Evolutionary conservation across 1,140 invertebrate species (phyloP).

Genomic region (Tetragonula clypearis): DNA sequence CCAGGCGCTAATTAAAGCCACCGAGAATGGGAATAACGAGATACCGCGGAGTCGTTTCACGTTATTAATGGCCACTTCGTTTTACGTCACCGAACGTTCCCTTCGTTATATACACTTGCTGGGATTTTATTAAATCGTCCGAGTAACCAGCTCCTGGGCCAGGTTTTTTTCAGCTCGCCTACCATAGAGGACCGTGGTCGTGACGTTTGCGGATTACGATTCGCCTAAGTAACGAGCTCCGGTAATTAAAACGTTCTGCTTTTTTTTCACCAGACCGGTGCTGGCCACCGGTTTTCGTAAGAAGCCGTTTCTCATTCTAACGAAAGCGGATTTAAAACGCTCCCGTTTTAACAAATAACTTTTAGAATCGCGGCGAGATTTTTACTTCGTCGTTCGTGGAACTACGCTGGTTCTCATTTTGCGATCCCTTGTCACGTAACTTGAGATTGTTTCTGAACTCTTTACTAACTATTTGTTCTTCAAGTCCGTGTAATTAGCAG

Average conservation of each 20-base stretch:
- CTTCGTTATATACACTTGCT: slow-evolving; percentile 42
- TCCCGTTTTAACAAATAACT: neutral
- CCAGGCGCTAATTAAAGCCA: slow-evolving; percentile 48
- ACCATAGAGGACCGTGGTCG: neutral
- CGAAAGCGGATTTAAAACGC: neutral
- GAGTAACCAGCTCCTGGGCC: slow-evolving; percentile 65
- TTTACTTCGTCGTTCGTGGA: neutral
- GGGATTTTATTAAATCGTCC: slow-evolving; percentile 72
- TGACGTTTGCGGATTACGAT: slow-evolving; percentile 9
- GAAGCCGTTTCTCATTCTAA: neutral
- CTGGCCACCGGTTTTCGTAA: neutral
- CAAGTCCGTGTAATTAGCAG: too few relatives aligned
- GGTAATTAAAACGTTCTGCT: slow-evolving; percentile 8
- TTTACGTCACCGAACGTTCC: slow-evolving; percentile 52
- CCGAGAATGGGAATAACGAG: slow-evolving; percentile 61
- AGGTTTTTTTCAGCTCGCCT: slow-evolving; percentile 67
- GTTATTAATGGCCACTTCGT: slow-evolving; percentile 71
- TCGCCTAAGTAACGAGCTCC: neutral
- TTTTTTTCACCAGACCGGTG: too few relatives aligned
- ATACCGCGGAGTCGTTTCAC: slow-evolving; percentile 55
- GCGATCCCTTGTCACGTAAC: too few relatives aligned
- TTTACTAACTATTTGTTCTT: too few relatives aligned
- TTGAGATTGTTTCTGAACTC: too few relatives aligned
- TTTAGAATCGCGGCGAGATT: neutral
- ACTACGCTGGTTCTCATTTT: too few relatives aligned